Conservation (phyloP, 2,888 invertebrate genomes). For the Scaptomyza tumidula region DNA sequence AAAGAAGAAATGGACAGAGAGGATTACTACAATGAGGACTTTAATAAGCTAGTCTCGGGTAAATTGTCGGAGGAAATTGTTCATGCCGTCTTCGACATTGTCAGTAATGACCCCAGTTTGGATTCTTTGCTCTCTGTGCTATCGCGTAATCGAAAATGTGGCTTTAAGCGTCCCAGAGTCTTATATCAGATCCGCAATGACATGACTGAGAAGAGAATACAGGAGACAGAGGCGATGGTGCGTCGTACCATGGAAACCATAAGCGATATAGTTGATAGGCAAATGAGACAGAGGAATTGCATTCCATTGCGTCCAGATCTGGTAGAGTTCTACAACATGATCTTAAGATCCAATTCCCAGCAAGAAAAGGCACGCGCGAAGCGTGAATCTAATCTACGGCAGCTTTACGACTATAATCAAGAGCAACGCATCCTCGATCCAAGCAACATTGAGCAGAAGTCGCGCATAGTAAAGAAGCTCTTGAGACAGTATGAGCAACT, state of each 20-base stretch:
- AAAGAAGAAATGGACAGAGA: background rate
- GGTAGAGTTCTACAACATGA: conserved; percentile 78
- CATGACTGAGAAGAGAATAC: conserved; percentile 56
- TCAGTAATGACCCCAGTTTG: conserved; percentile 71
- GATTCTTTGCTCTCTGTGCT: conserved; percentile 71
- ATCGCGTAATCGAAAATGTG: conserved; percentile 63
- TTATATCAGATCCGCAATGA: conserved; percentile 68
- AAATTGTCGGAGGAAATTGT: conserved; percentile 76
- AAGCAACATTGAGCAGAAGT: conserved; percentile 69
- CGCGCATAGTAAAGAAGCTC: conserved; percentile 80
- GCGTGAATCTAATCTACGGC: conserved; percentile 47
- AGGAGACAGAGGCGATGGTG: conserved; percentile 77
- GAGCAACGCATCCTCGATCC: conserved; percentile 59
- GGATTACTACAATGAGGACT: conserved; percentile 26
- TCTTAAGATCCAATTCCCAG: conserved; percentile 65
- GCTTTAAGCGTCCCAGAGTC: conserved; percentile 17
- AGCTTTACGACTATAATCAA: conserved; percentile 40
- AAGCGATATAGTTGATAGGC: conserved; percentile 81
- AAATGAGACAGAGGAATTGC: conserved; percentile 76
- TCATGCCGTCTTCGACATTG: conserved; percentile 70
- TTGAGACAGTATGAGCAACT: conserved; percentile 79
- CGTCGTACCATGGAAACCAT: conserved; percentile 76
- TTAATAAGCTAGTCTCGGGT: conserved; percentile 73
- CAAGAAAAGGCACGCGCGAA: conserved; percentile 72
- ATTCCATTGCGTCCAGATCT: conserved; percentile 79